Evolutionary conservation across 2,113 vertebrate species (phyloP).

Genomic region (Heteronetta atricapilla): DNA sequence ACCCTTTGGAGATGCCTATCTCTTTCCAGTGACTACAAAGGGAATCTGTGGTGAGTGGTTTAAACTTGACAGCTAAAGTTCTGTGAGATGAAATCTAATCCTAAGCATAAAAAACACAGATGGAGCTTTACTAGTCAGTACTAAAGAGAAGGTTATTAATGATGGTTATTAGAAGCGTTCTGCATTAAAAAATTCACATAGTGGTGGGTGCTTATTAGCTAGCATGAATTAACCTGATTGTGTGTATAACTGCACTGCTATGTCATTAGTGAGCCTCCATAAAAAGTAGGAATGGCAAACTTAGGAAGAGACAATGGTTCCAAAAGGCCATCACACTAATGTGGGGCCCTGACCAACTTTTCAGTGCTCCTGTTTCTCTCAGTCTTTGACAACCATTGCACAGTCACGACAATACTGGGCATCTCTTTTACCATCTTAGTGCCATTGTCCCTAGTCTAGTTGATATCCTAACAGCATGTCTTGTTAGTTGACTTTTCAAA

Average conservation of each 20-base stretch:
- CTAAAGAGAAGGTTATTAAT: background rate
- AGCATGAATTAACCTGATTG: background rate
- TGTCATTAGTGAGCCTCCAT: background rate
- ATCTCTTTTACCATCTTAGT: background rate
- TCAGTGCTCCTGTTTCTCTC: background rate
- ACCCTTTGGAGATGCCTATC: background rate
- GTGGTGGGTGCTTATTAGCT: background rate
- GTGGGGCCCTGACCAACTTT: background rate
- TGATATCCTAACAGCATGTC: background rate
- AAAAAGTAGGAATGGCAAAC: background rate
- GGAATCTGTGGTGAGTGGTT: background rate
- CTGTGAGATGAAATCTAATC: slow-evolving; percentile 8
- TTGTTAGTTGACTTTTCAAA: background rate
- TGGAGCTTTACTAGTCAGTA: background rate
- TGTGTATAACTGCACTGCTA: background rate
- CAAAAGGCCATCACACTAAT: background rate
- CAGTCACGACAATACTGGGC: background rate
- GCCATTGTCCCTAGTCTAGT: background rate
- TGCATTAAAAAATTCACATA: slow-evolving; percentile 1
- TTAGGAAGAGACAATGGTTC: background rate
- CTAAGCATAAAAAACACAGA: background rate
- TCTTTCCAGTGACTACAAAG: background rate
- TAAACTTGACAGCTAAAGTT: slow-evolving; percentile 17
- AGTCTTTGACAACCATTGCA: background rate
- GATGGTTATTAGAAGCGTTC: background rate